Percentiles rank a stretch among this genome's conserved stretches.
phyloP scores from a whole-genome alignment of 1,140 invertebrate genomes.

The Stegodyphus dumicola region DNA sequence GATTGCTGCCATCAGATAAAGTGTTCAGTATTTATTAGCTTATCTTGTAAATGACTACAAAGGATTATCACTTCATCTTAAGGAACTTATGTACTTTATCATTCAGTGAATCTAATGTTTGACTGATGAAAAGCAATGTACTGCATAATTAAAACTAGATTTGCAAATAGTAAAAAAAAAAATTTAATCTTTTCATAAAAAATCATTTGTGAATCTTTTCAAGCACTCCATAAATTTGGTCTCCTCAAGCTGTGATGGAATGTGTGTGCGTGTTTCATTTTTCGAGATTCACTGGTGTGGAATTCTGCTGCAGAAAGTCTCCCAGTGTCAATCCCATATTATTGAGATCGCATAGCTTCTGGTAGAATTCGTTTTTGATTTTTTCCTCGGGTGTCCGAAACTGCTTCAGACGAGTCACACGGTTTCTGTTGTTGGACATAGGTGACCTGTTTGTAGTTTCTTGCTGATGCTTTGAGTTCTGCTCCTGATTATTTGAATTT shows the following conservation, averaged over 20 bases:
- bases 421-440: constrained; percentile 36
- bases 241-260: background rate
- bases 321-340: constrained; percentile 49
- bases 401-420: constrained; percentile 46
- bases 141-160: constrained; percentile 7
- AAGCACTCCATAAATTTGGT: constrained; percentile 26
- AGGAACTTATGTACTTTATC: constrained; percentile 6
- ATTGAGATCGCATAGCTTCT: constrained; percentile 50
- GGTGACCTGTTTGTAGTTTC: background rate
- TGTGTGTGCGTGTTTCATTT: constrained; percentile 56
- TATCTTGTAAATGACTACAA: constrained; percentile 19
- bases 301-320: constrained; percentile 47
- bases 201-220: constrained; percentile 49
- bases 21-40: background rate
- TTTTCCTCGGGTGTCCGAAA: constrained; percentile 43
- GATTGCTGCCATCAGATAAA: constrained; percentile 36
- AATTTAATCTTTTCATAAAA: constrained; percentile 4
- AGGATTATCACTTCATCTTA: constrained; percentile 29
- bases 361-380: constrained; percentile 50
- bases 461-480: constrained; percentile 13
- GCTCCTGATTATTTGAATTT: constrained; percentile 35
- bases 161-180: constrained; percentile 6
- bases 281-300: constrained; percentile 7
- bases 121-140: background rate
- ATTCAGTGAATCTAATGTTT: background rate